These are phyloP conservation scores for Heliocidaris tuberculata DNA, from an alignment of 35 echinoderm and acorn worm genomes.

Conservation along the genomic window DNA sequence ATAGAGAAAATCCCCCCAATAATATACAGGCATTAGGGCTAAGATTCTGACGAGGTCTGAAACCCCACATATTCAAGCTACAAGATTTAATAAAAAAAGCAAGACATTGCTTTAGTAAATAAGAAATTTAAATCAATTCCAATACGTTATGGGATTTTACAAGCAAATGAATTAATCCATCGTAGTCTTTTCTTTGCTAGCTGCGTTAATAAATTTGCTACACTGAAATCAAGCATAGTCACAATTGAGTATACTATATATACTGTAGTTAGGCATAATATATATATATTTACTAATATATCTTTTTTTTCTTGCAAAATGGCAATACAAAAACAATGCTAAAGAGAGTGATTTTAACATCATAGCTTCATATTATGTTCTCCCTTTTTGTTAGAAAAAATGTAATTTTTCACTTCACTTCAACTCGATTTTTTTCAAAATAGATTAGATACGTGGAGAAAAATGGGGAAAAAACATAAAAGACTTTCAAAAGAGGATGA, in stretches of 20 bases:
- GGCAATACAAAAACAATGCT: not conserved
- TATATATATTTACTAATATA: constrained; percentile 20
- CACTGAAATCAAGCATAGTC: not conserved
- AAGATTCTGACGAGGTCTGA: not conserved
- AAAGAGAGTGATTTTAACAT: not conserved
- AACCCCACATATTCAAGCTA: not conserved
- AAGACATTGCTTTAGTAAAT: not conserved
- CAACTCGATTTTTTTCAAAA: not conserved
- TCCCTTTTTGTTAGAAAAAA: not conserved
- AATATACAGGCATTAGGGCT: not conserved
- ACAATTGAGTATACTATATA: not conserved
- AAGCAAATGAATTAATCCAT: not conserved
- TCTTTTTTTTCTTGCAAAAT: constrained; percentile 5
- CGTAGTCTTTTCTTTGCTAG: not conserved
- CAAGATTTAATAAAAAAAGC: not conserved
- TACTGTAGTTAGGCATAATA: not conserved
- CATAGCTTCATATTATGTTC: not conserved
- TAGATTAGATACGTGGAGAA: not conserved
- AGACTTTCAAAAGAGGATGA: not conserved
- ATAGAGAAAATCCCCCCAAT: not conserved
- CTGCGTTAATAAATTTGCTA: not conserved
- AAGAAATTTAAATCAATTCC: not conserved
- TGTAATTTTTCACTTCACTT: not conserved
- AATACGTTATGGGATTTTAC: not conserved
- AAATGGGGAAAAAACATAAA: not conserved